Evolutionary conservation across 1,140 invertebrate genomes (phyloP).

Genomic region (Achatina immaculata): DNA sequence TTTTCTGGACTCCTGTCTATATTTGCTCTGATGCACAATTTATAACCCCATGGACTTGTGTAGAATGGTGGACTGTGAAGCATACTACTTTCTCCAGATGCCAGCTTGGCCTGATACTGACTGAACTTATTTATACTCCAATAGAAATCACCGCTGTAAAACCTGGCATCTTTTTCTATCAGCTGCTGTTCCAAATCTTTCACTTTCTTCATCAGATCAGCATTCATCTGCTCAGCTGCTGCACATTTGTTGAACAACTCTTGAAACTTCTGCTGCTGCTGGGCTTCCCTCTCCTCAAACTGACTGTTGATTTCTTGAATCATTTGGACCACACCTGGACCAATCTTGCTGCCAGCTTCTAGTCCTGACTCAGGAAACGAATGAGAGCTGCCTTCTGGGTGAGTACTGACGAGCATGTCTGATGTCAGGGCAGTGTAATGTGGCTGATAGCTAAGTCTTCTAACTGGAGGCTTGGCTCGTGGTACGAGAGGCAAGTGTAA

Average conservation of each 20-base stretch:
- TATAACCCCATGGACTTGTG: slow-evolving; percentile 85
- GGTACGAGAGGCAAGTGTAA: neutral
- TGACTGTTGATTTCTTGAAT: neutral
- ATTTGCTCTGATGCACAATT: slow-evolving; percentile 86
- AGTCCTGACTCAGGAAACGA: neutral
- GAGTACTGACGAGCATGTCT: neutral
- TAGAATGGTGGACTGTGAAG: slow-evolving; percentile 90
- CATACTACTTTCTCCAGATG: slow-evolving; percentile 77
- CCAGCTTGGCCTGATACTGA: slow-evolving; percentile 78
- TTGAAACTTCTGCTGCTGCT: slow-evolving; percentile 16
- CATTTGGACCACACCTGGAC: neutral
- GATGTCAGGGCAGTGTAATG: neutral
- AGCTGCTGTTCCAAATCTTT: neutral
- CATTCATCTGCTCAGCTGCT: neutral
- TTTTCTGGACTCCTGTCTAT: slow-evolving; percentile 72
- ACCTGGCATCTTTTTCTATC: slow-evolving; percentile 11
- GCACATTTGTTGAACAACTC: neutral
- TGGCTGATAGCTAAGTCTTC: neutral
- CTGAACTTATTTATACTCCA: slow-evolving; percentile 84
- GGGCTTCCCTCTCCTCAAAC: neutral
- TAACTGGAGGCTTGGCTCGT: neutral
- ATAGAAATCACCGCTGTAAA: slow-evolving; percentile 77
- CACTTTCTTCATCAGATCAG: neutral
- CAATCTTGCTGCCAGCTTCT: neutral
- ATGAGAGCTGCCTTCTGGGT: neutral